These are phyloP conservation scores for Rapana venosa DNA, from an alignment of 2,888 invertebrate genomes.

Conservation along the genomic window DNA sequence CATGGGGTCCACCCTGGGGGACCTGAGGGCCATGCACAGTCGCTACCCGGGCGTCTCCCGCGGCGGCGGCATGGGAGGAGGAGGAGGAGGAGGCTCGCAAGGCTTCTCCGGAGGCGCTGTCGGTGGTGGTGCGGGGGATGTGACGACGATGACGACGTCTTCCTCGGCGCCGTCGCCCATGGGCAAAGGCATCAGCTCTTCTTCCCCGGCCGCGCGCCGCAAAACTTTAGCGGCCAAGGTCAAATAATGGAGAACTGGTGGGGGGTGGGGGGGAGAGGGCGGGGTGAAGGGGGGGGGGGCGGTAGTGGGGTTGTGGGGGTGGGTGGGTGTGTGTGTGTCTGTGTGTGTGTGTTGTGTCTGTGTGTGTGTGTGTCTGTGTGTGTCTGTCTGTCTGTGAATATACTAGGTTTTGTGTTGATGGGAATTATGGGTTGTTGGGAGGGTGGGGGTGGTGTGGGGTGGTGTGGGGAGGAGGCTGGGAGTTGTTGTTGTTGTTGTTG, in stretches of 20 bases:
- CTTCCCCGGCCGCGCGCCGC: background rate
- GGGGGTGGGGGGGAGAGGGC: background rate
- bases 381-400: no score
- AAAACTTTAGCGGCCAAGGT: constrained; percentile 13
- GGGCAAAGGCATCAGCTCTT: background rate
- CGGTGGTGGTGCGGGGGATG: background rate
- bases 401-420: no score
- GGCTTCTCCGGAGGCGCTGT: background rate
- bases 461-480: no score
- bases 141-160: background rate
- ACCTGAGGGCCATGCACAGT: constrained; percentile 57
- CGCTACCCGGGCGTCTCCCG: constrained; percentile 8
- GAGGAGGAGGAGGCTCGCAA: background rate
- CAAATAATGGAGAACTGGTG: background rate
- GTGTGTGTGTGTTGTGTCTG: no score
- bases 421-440: no score
- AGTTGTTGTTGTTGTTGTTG: no score
- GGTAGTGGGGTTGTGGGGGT: background rate
- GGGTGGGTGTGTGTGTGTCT: no score
- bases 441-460: no score
- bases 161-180: background rate
- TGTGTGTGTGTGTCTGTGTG: no score
- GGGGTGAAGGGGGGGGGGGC: background rate
- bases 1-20: constrained; percentile 60
- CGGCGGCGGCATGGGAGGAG: background rate